Conservation (phyloP, 2,888 invertebrate genomes). For the Standfussiana lucernea region DNA sequence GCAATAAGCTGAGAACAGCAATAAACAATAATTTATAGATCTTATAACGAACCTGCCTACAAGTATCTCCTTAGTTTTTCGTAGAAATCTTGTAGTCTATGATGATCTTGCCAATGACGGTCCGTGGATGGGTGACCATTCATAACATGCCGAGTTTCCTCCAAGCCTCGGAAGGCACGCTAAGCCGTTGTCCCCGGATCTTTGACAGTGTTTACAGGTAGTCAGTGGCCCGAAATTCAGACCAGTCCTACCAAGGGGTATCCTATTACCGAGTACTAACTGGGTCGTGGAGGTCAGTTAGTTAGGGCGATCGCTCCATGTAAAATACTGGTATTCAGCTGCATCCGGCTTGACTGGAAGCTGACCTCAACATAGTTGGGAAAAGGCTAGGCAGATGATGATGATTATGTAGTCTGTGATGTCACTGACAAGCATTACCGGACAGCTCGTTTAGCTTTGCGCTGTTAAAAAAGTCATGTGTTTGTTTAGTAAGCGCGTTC, state of each 20-base stretch:
- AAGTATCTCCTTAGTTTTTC: neutral
- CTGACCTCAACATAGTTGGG: neutral
- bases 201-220: neutral
- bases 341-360: neutral
- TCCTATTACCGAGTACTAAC: neutral
- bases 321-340: neutral
- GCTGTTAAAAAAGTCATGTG: too few relatives aligned
- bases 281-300: neutral
- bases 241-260: neutral
- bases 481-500: neutral
- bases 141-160: neutral
- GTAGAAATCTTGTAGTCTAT: neutral
- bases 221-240: neutral
- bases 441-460: neutral
- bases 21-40: slow-evolving; percentile 34
- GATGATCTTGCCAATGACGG: neutral
- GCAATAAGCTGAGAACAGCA: slow-evolving; percentile 18
- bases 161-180: neutral
- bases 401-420: neutral
- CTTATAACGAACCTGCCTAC: neutral
- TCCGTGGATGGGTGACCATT: neutral
- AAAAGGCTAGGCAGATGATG: neutral
- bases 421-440: neutral
- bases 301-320: neutral
- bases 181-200: neutral